phyloP scores from a whole-genome alignment of 30 jellyfish, hydroid and myxozoan genomes.

The Hydractinia symbiolongicarpus region DNA sequence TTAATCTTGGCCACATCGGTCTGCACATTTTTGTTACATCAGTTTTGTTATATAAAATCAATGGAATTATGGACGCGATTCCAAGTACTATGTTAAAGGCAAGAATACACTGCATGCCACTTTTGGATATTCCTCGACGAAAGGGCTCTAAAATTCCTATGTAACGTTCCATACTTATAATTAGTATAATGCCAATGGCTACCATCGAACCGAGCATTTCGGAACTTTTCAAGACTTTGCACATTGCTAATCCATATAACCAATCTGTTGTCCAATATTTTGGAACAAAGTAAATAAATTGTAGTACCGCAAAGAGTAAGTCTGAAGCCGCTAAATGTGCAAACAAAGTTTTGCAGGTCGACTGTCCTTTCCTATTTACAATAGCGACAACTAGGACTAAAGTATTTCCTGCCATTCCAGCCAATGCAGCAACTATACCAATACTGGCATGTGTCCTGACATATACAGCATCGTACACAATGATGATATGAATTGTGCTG shows the following conservation, averaged over 20 bases:
- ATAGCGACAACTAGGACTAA: slow-evolving; percentile 6
- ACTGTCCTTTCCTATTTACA: not conserved
- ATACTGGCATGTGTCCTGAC: slow-evolving; percentile 2
- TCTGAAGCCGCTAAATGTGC: slow-evolving; percentile 40
- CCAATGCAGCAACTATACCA: slow-evolving; percentile 13
- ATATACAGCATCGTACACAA: not conserved
- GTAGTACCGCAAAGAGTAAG: slow-evolving; percentile 31
- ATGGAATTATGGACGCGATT: not conserved
- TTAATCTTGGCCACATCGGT: not conserved
- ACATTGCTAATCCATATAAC: slow-evolving; percentile 1
- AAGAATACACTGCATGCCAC: not conserved
- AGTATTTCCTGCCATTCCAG: slow-evolving; percentile 4
- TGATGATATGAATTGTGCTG: not conserved
- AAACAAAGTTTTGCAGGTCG: slow-evolving; percentile 37
- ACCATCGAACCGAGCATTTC: slow-evolving; percentile 18
- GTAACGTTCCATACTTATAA: slow-evolving; percentile 44
- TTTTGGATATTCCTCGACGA: slow-evolving; percentile 22
- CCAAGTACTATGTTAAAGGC: not conserved
- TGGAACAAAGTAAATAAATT: slow-evolving; percentile 32
- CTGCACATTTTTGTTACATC: not conserved
- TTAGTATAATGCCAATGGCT: slow-evolving; percentile 28
- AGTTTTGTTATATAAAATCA: not conserved
- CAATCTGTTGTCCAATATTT: slow-evolving; percentile 19
- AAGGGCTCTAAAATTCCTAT: slow-evolving; percentile 36
- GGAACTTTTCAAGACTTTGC: slow-evolving; percentile 11